phyloP scores from a whole-genome alignment of 2,113 vertebrate species.

The Sander vitreus region DNA sequence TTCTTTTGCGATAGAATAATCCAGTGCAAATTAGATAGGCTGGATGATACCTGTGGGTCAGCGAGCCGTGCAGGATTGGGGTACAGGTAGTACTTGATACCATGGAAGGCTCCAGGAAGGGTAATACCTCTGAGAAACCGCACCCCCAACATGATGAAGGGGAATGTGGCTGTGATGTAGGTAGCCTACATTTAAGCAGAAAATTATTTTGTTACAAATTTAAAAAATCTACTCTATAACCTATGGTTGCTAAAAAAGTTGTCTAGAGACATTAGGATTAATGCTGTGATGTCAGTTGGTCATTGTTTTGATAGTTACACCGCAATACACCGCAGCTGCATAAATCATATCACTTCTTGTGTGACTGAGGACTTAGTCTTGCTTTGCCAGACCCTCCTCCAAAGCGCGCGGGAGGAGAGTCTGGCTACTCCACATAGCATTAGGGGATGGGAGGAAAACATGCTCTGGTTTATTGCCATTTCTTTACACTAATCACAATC shows the following conservation, averaged over 20 bases:
- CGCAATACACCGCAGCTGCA: neutral
- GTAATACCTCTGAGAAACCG: conserved; percentile 89
- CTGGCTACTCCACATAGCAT: too few relatives aligned
- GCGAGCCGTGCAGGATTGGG: conserved; percentile 86
- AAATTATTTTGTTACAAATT: neutral
- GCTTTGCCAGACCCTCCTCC: too few relatives aligned
- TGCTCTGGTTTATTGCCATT: too few relatives aligned
- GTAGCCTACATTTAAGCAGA: conserved; percentile 81
- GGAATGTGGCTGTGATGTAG: conserved; percentile 94
- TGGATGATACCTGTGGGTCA: conserved; percentile 88
- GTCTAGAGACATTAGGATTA: neutral
- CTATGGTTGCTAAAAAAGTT: too few relatives aligned
- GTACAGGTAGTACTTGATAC: conserved; percentile 91
- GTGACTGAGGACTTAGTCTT: neutral
- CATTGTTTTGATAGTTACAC: neutral
- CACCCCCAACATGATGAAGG: conserved; percentile 88
- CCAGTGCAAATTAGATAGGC: neutral
- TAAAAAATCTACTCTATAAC: neutral
- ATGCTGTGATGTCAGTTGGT: neutral
- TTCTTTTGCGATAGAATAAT: neutral
- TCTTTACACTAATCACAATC: too few relatives aligned
- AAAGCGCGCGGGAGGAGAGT: too few relatives aligned
- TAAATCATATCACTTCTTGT: neutral
- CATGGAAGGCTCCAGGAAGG: conserved; percentile 87
- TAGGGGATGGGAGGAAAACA: too few relatives aligned